A percentile compares a stretch with the other conserved stretches of the same genome.
Conservation (phyloP, 2,888 invertebrate genomes). For the Mechanitis mazaeus region DNA sequence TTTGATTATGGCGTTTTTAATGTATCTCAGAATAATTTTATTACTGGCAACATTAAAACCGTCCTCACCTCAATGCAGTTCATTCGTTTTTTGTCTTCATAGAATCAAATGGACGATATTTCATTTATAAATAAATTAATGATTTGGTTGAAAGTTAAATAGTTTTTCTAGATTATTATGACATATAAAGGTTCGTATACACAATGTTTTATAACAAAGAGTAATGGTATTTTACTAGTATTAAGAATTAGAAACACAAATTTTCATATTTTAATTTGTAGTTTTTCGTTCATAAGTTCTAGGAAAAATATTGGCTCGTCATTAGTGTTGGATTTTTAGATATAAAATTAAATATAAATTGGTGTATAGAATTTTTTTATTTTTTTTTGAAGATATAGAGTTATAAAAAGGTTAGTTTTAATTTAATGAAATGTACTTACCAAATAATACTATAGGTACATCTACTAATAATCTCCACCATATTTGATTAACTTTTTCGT, state of each 20-base stretch:
- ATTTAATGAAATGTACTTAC: slow-evolving; percentile 41
- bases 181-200: slow-evolving; percentile 5
- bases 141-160: slow-evolving; percentile 6
- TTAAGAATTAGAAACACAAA: too few relatives aligned
- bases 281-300: too few relatives aligned
- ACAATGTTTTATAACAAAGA: too few relatives aligned
- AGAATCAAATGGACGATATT: background rate
- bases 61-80: background rate
- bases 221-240: too few relatives aligned
- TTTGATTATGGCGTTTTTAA: slow-evolving; percentile 1
- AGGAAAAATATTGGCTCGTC: background rate
- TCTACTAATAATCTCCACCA: slow-evolving; percentile 53
- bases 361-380: too few relatives aligned
- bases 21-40: slow-evolving; percentile 11
- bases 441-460: slow-evolving; percentile 46
- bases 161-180: slow-evolving; percentile 9
- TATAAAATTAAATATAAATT: too few relatives aligned
- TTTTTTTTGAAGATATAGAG: too few relatives aligned
- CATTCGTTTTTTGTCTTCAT: slow-evolving; percentile 2
- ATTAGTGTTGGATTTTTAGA: background rate
- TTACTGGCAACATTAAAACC: slow-evolving; percentile 8
- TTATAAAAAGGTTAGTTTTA: background rate
- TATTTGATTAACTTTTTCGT: slow-evolving; percentile 32
- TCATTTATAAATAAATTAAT: slow-evolving; percentile 9
- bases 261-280: too few relatives aligned